phyloP scores from a whole-genome alignment of 2,113 vertebrate genomes.

The Cisticola juncidis region DNA sequence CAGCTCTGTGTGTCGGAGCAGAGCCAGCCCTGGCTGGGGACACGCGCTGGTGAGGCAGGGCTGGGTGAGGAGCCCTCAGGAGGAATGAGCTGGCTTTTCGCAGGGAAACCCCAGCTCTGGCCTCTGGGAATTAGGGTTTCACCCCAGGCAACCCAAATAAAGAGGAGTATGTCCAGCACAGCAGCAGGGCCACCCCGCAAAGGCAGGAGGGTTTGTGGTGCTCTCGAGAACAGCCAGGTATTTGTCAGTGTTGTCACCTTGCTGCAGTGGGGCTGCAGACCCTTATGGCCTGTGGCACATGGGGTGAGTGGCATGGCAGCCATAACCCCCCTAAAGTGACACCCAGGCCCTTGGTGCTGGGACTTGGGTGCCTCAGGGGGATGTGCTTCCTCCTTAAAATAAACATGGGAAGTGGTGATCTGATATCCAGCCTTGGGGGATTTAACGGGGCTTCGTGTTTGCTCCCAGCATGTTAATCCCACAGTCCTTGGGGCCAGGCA shows the following conservation, averaged over 20 bases:
- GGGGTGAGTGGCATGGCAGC: background rate
- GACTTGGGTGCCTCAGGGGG: background rate
- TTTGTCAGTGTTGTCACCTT: rapidly evolving
- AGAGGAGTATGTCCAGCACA: rapidly evolving
- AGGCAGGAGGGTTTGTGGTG: background rate
- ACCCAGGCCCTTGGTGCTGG: background rate
- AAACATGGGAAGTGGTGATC: constrained; percentile 39
- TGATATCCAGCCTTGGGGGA: background rate
- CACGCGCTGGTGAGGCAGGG: rapidly evolving
- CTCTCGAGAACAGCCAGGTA: rapidly evolving
- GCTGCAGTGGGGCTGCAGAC: background rate
- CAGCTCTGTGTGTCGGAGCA: rapidly evolving
- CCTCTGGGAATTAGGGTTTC: background rate
- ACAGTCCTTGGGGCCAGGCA: rapidly evolving
- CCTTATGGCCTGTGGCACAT: rapidly evolving
- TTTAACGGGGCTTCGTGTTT: background rate
- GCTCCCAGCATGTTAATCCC: background rate
- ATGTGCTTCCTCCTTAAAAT: constrained; percentile 20
- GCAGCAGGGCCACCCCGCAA: rapidly evolving
- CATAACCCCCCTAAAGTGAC: background rate
- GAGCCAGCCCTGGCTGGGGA: background rate
- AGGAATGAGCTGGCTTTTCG: background rate
- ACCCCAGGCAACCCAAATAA: rapidly evolving
- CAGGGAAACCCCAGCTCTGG: background rate
- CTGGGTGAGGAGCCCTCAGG: rapidly evolving